A percentile compares a stretch with the other conserved stretches of the same genome.
Conservation (phyloP, 2,113 vertebrate species). For the Lepidothrix coronata region DNA sequence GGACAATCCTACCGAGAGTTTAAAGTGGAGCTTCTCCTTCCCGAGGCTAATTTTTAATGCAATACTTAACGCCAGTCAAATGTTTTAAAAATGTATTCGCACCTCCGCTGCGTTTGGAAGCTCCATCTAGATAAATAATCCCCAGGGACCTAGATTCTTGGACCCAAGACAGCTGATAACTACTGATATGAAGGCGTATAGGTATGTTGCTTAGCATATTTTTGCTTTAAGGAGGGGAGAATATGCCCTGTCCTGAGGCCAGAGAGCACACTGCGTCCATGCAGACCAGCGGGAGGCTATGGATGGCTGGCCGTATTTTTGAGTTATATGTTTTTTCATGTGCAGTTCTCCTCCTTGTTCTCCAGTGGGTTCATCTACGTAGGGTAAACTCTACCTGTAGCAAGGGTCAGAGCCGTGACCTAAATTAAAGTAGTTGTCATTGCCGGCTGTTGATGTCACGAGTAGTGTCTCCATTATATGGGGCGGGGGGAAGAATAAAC, state of each 20-base stretch:
- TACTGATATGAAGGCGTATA: rapidly evolving
- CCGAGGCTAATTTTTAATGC: not conserved
- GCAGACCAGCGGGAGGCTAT: not conserved
- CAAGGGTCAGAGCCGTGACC: not conserved
- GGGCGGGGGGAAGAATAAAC: not conserved
- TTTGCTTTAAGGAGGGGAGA: not conserved
- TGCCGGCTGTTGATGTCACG: not conserved
- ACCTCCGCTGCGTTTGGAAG: not conserved
- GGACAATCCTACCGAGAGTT: not conserved
- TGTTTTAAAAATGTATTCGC: not conserved
- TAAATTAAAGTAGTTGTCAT: not conserved
- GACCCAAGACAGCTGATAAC: not conserved
- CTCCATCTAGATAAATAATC: not conserved
- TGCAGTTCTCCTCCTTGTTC: not conserved
- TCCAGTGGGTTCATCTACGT: not conserved
- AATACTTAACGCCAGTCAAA: not conserved
- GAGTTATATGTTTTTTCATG: not conserved
- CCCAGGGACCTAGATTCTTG: not conserved
- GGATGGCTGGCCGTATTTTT: not conserved
- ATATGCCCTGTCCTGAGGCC: not conserved
- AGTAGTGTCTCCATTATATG: not conserved
- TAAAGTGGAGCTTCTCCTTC: not conserved
- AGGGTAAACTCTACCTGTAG: not conserved
- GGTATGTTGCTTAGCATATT: not conserved
- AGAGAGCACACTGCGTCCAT: not conserved